Evolutionary conservation across 2,888 invertebrate species (phyloP), one percentile per base, ranked within the genome.

Genomic region (Drosophila ochracea): DNA sequence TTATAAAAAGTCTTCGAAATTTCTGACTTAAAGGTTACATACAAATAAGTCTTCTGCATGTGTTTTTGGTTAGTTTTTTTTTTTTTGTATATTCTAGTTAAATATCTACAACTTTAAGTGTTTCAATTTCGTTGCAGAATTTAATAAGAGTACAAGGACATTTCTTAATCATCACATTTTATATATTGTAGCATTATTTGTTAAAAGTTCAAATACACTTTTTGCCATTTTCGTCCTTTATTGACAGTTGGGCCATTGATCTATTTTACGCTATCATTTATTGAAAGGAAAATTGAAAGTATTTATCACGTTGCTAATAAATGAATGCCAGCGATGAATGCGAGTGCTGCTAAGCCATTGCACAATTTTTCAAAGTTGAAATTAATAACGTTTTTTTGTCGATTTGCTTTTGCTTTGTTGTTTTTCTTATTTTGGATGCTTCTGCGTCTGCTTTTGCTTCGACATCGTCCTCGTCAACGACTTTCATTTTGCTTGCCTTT

Each of bases 211-310:
- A 57, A 63, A 65, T 60, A 39, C 41, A 76, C 43, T 68, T 64
- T 41, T 13, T 21, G 37, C 41, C 21, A 43, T 43, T 49, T 16
- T 37, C 13, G 13, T 28, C 21, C 41, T 33, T 33, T 61, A 78
- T 55, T 65, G 72, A 79, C 64, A 76, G 80, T 53, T 68, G 54
- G 54, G 76, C 59, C 76, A 80, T 90, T 89, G 90, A 86, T 86
- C 79, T 86, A 83, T 81, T 79, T 85, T 90, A 89, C 47, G 47
- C 47, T 90, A 85, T 90, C 85, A 86, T 90, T 87, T 90, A 87
- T 87, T 90, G 90, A 84, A 82, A 76, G 88, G 74, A 90, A 90
- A 87, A 87, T 87, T 87, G 86, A 90, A 90, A 90, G 91, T 90
- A 87, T 86, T 86, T 86, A 86, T 86, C 86, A 86, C 89, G 82